phyloP scores from a whole-genome alignment of 2,797 vertebrate genomes.

The Clarias platycephalus region DNA sequence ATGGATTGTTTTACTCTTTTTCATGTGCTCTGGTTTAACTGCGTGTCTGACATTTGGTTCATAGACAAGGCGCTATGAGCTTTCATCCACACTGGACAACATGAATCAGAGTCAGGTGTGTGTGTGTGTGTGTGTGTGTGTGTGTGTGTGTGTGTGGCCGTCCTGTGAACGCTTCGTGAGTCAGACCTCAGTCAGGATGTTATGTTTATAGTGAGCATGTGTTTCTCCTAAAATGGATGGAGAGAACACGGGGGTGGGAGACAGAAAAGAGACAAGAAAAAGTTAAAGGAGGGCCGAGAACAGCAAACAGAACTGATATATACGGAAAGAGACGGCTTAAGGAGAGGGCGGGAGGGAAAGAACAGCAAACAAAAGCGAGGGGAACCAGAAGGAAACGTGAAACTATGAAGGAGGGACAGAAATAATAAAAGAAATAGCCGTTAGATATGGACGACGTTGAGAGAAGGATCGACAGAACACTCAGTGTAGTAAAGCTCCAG shows the following conservation, averaged over 20 bases:
- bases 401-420: background rate
- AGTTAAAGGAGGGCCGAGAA: background rate
- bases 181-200: constrained; percentile 30
- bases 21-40: background rate
- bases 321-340: background rate
- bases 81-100: constrained; percentile 21
- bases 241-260: background rate
- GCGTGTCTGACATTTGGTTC: background rate
- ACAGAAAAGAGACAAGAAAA: background rate
- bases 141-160: constrained; percentile 8
- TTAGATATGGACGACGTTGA: background rate
- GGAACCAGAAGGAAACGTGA: background rate
- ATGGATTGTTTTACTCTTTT: background rate
- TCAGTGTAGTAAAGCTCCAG: constrained; percentile 16
- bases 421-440: background rate
- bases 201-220: constrained; percentile 37
- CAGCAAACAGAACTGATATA: no score
- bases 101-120: constrained; percentile 25
- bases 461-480: background rate
- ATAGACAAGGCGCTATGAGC: background rate
- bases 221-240: constrained; percentile 13
- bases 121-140: background rate
- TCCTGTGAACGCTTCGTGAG: constrained; percentile 34
- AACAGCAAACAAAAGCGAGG: background rate
- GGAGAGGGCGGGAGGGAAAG: background rate